phyloP scores from a whole-genome alignment of 2,888 invertebrate genomes.

The Osmoderma eremita region DNA sequence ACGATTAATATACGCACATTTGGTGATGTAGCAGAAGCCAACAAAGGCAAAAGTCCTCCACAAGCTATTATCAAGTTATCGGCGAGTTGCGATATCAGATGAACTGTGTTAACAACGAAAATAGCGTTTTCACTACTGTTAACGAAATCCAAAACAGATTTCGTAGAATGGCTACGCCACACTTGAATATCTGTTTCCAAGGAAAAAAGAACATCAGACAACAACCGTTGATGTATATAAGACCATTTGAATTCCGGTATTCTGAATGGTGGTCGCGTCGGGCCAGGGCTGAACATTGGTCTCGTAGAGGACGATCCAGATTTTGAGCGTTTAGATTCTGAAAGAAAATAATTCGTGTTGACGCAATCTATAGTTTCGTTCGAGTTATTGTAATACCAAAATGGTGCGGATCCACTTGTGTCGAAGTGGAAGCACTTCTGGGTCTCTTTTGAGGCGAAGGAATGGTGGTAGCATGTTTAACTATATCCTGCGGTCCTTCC shows the following conservation, averaged over 20 bases:
- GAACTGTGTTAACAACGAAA: conserved; percentile 99
- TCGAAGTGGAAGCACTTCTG: conserved; percentile 81
- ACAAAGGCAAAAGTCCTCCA: conserved; percentile 93
- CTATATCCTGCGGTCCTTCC: conserved; percentile 57
- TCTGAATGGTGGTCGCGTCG: conserved; percentile 93
- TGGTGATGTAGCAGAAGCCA: conserved; percentile 98
- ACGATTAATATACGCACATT: conserved; percentile 79
- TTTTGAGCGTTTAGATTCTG: conserved; percentile 70
- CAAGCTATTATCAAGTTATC: conserved; percentile 99
- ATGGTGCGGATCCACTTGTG: conserved; percentile 86
- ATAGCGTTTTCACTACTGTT: conserved; percentile 98
- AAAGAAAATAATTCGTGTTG: not conserved
- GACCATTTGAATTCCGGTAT: conserved; percentile 99
- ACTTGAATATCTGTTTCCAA: conserved; percentile 97
- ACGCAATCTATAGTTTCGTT: not conserved
- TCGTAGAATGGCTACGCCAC: conserved; percentile 92
- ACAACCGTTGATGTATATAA: conserved; percentile 94
- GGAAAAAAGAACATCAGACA: conserved; percentile 96
- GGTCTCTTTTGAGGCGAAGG: conserved; percentile 77
- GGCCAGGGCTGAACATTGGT: conserved; percentile 94
- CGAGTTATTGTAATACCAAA: conserved; percentile 72
- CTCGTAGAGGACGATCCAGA: conserved; percentile 73
- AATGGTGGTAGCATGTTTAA: conserved; percentile 61
- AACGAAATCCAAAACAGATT: conserved; percentile 97
- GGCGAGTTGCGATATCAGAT: conserved; percentile 97